Base-by-base conservation (phyloP, 2,888 invertebrate genomes). In the Lumbricus terrestris region DNA sequence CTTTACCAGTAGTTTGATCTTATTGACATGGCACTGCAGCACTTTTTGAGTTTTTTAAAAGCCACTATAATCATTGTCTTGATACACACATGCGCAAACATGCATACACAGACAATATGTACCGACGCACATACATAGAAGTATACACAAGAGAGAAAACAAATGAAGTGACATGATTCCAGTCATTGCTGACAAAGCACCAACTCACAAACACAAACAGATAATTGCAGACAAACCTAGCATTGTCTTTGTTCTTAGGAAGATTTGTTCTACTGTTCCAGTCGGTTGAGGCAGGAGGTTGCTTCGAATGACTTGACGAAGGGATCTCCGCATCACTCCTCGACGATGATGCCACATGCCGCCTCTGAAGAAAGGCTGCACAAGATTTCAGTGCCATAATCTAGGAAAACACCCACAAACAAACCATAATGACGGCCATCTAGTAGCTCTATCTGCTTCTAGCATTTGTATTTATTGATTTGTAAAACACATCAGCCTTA, bases 331-430 rank as follows among this genome's bases (percentile, higher is more conserved):
- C 54, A 15, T n/a, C n/a, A n/a, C n/a, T 69, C 16, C 47, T 23
- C 47, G n/a, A n/a, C 47, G n/a, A n/a, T n/a, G n/a, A n/a, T n/a
- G n/a, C n/a, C 8, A 69, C 69, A 69, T n/a, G n/a, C 69, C 69
- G 69, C n/a, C 69, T 69, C 82, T 82, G 42, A 40, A 47, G 89
- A 89, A 37, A 33, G 29, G 29, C 88, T 69, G 54, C 38, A 37
- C 88, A 89, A 38, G 82, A 42, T 33, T 89, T 89, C 90, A 89
- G 82, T 34, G 89, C 88, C 38, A n/a, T 23, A 38, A 42, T 89
- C 38, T 88, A 35, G n/a, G 34, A 85, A 34, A 85, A 20, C 34
- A 85, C 8, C 85, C 34, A 1, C 0, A n/a, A 85, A 35, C 34
- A 34, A 34, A 85, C 34, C 20, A 35, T 35, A 85, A 35, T 23